Base-by-base conservation (phyloP, 2,888 invertebrate genomes). In the Busseola fusca region DNA sequence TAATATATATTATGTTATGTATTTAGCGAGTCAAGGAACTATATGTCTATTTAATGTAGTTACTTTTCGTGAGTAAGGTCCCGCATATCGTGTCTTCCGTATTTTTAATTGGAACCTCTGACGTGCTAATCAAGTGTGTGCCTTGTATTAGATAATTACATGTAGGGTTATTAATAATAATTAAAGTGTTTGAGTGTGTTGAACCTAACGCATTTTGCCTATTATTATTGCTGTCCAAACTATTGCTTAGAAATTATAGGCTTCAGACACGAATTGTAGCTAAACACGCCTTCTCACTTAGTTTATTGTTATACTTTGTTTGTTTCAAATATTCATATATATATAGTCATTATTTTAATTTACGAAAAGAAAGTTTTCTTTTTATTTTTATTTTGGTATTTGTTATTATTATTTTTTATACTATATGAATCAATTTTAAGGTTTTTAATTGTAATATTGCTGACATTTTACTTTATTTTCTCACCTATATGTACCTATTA, bases 51-150 rank as follows among this genome's bases (percentile, higher is more conserved):
- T 50, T 64, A 62, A 66, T 69, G 64, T 63, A 64, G 14, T n/a
- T 64, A 57, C n/a, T 58, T 57, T 48, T 72, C 67, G 64, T 72
- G 68, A 63, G 52, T 64, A 34, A 59, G 64, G 73, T 73, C 72
- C 72, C 66, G 48, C 52, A 18, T 30, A 34, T 69, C 67, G 72
- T 84, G 67, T 73, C 78, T 80, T 80, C 80, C 80, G 81, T 62
- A 74, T 64, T 64, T 63, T 74, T 72, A 82, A 82, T 78, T 81
- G 77, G 73, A 78, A 73, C 67, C 64, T 64, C 68, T 76, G 64
- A 64, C 62, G 64, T 64, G 68, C 63, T 74, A 69, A 81, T 69
- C 54, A 62, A 45, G 40, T 34, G 37, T 52, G 34, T 59, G 66
- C 34, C 48, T 74, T 67, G 56, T 70, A 54, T 75, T 62, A 50